These are phyloP conservation scores for Drosophila oshimai DNA, from an alignment of 1,140 invertebrate genomes.

Conservation along the genomic window DNA sequence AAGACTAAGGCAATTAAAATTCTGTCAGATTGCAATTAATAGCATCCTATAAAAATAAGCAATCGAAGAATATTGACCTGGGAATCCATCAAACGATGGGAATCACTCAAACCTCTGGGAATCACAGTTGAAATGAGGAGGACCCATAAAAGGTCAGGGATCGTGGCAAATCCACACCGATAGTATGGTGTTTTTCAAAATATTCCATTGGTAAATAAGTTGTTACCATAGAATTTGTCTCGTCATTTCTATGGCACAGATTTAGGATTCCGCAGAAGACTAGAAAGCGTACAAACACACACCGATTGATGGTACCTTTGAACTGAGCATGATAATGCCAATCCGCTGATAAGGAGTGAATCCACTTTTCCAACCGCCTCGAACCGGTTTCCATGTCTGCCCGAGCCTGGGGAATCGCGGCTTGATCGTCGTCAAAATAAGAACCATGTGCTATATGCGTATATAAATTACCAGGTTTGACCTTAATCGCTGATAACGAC, in stretches of 20 bases:
- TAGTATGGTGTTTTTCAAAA: conserved; percentile 10
- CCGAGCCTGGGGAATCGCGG: conserved; percentile 20
- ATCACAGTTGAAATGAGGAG: neutral
- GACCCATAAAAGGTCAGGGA: neutral
- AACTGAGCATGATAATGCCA: conserved; percentile 56
- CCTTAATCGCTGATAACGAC: conserved; percentile 68
- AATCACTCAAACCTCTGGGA: neutral
- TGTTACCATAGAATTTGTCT: conserved; percentile 19
- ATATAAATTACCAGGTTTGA: conserved; percentile 59
- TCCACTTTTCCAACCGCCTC: conserved; percentile 55
- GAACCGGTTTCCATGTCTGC: conserved; percentile 47
- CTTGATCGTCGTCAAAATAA: conserved; percentile 37
- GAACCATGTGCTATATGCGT: conserved; percentile 65
- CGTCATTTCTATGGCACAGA: conserved; percentile 57
- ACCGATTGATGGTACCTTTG: conserved; percentile 55
- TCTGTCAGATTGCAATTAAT: neutral
- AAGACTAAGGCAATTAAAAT: too few relatives aligned
- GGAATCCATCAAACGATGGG: conserved; percentile 16
- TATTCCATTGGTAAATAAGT: conserved; percentile 56
- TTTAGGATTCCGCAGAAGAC: conserved; percentile 39
- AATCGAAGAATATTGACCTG: neutral
- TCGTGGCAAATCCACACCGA: neutral
- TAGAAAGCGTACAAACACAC: conserved; percentile 39
- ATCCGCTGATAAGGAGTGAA: conserved; percentile 54
- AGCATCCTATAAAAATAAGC: neutral